Conservation (phyloP, 2,888 invertebrate species). For the Pammene aurita region DNA sequence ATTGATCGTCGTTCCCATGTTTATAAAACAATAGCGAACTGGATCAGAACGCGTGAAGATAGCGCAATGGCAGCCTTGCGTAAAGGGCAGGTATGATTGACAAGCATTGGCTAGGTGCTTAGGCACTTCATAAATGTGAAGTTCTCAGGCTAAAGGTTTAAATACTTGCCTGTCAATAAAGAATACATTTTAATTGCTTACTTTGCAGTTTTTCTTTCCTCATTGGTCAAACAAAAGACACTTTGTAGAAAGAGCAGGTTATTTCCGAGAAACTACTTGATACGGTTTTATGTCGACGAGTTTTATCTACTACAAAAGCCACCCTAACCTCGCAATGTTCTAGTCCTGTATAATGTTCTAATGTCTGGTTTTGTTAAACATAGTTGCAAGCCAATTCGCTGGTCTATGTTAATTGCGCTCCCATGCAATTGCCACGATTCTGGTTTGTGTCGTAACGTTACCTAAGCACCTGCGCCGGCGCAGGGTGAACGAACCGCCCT, state of each 20-base stretch:
- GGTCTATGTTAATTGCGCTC: conserved; percentile 28
- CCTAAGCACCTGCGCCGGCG: conserved; percentile 26
- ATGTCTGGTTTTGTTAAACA: no score
- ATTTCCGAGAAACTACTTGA: no score
- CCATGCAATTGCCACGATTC: conserved; percentile 28
- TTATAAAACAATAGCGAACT: conserved; percentile 23
- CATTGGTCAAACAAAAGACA: background rate
- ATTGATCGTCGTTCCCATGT: conserved; percentile 24
- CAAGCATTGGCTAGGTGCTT: background rate
- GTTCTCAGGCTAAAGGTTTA: background rate
- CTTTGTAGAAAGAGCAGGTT: no score
- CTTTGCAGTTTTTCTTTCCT: background rate
- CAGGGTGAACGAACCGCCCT: conserved; percentile 28
- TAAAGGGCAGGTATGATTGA: conserved; percentile 10
- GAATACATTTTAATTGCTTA: background rate
- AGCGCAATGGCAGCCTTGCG: conserved; percentile 14
- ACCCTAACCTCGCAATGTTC: background rate
- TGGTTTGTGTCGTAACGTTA: conserved; percentile 33
- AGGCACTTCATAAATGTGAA: background rate
- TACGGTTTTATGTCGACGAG: no score
- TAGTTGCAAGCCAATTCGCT: conserved; percentile 19
- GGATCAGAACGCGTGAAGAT: conserved; percentile 21
- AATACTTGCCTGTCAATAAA: background rate
- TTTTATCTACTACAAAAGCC: background rate
- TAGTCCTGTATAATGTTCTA: no score